Base-by-base conservation (phyloP, 2,797 vertebrate genomes). In the Morelia viridis region DNA sequence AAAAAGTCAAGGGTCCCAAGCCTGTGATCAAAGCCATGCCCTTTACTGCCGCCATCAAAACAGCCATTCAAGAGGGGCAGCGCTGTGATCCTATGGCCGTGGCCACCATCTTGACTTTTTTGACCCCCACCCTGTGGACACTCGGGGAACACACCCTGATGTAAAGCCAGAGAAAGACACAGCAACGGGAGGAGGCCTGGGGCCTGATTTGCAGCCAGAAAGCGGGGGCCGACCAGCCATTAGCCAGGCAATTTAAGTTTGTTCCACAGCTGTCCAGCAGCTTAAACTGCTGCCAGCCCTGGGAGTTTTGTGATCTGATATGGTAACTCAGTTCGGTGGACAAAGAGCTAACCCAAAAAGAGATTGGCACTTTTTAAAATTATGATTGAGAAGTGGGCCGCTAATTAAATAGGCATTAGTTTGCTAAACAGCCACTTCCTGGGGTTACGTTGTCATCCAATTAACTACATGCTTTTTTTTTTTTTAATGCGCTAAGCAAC, bases 401-500 rank as follows among this genome's bases (percentile, higher is more conserved):
- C 0, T 87, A 96, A 97, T 96, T 94, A 96, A 95, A 97, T 26
- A 96, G 95, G 96, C 96, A 96, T 97, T 88, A 92, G 92, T 94
- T 93, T 64, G 64, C 95, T 95, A 96, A 96, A 94, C 80, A 92
- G 96, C 97, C 96, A 97, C 95, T 97, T 97, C 96, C 96, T 84
- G 94, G 92, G 94, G 95, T 97, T 96, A 95, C 1, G 11, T 62
- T 64, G 93, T 28, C 95, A 94, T 97, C 96, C 94, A 87, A 97
- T 97, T 97, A 97, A 96, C 94, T 24, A 4, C 35, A 5, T 24
- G 19, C 5, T 97, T 96, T 71, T 94, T 96, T 96, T 96, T 97
- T 96, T 96, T 65, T 57, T 17, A 97, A 97, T 97, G 95, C 87
- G 91, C 94, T 56, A 95, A 96, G 97, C 97, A 96, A 96, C 97